Evolutionary conservation across 2,113 vertebrate genomes (phyloP).

Genomic region (Salvelinus sp.): DNA sequence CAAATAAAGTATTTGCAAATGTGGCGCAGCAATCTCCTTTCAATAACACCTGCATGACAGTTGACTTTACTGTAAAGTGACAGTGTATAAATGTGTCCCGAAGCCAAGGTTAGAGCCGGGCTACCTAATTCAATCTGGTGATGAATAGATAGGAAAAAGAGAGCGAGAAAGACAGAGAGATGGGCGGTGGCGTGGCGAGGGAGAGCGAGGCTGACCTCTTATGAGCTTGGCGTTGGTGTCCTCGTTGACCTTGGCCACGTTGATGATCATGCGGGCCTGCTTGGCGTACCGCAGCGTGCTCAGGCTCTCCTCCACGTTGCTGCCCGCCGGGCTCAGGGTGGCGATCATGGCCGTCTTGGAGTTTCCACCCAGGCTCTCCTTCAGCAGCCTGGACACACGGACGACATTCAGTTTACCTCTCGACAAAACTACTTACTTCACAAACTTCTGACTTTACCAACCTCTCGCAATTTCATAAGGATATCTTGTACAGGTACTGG

Average conservation of each 20-base stretch:
- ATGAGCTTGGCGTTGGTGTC: conserved; percentile 88
- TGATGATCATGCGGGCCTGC: conserved; percentile 91
- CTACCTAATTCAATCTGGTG: conserved; percentile 57
- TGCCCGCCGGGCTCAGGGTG: conserved; percentile 87
- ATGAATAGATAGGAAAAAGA: conserved; percentile 31
- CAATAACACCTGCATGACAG: conserved; percentile 62
- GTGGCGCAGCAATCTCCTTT: conserved; percentile 38
- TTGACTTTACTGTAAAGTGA: conserved; percentile 28
- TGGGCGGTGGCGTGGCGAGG: background rate
- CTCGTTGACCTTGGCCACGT: conserved; percentile 91
- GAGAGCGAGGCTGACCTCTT: conserved; percentile 78
- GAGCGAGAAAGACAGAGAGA: background rate
- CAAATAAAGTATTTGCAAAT: conserved; percentile 39
- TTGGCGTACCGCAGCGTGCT: conserved; percentile 92
- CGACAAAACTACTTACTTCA: no score
- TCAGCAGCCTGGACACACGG: conserved; percentile 80
- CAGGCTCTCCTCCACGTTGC: conserved; percentile 86
- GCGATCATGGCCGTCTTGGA: conserved; percentile 95
- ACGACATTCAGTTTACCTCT: no score
- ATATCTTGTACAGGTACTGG: no score
- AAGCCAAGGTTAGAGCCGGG: conserved; percentile 65
- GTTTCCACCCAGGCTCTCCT: conserved; percentile 95
- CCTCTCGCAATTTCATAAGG: no score
- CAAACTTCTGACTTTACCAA: no score
- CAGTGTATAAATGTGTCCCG: conserved; percentile 67